These are phyloP conservation scores for Girardia tigrina DNA, from an alignment of 2,888 invertebrate species.

Conservation along the genomic window DNA sequence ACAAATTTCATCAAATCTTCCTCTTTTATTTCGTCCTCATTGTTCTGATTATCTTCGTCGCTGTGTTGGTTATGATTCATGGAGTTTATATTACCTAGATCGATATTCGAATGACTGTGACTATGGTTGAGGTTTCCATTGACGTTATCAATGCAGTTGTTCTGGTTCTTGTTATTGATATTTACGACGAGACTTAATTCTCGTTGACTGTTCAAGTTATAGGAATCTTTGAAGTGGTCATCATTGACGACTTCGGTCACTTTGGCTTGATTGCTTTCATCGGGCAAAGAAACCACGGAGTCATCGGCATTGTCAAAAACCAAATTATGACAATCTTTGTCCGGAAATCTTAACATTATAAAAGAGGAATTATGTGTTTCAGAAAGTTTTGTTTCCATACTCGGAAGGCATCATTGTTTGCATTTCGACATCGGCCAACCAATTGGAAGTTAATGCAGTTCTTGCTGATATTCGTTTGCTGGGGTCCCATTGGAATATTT, in stretches of 20 bases:
- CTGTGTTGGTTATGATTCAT: too few species aligned
- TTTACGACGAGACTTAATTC: too few species aligned
- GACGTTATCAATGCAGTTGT: not conserved
- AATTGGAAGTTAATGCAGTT: not conserved
- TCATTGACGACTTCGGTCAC: not conserved
- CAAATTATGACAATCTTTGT: not conserved
- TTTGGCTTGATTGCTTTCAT: not conserved
- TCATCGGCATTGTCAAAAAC: not conserved
- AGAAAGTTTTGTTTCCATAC: too few species aligned
- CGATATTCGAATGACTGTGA: not conserved
- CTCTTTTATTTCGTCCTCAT: constrained; percentile 9
- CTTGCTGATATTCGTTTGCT: not conserved
- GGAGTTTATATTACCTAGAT: too few species aligned
- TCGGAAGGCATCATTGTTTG: not conserved
- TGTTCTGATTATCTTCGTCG: too few species aligned
- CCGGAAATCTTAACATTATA: not conserved
- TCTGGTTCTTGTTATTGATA: not conserved
- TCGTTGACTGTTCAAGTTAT: too few species aligned
- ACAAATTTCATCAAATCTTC: not conserved
- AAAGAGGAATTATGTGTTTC: too few species aligned
- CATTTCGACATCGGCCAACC: not conserved
- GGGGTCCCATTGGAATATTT: constrained; percentile 3
- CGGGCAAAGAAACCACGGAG: not conserved
- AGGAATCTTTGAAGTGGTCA: too few species aligned
- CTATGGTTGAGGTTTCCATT: not conserved